Base-by-base conservation (phyloP, 2,888 invertebrate species). In the Diarsia brunnea region DNA sequence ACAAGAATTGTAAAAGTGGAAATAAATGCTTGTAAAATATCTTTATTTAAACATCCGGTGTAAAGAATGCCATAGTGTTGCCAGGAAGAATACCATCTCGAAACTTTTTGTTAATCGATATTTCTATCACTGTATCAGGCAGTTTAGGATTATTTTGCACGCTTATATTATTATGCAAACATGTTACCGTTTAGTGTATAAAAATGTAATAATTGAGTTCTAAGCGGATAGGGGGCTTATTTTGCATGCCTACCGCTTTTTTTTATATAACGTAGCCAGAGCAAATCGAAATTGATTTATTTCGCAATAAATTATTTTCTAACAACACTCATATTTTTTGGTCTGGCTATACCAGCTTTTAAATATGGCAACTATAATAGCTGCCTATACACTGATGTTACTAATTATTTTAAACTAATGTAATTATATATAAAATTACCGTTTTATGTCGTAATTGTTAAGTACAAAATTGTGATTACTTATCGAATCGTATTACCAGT, bases 401-500 rank as follows among this genome's bases (percentile, higher is more conserved):
- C 82, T 85, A 76, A 76, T 75, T 55, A 75, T 70, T 72, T 43
- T 73, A 55, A 79, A 82, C 80, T 84, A 75, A 84, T 88, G 65
- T 81, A 87, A 82, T 87, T 82, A 88, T 82, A 8, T 38, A 87
- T 81, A 85, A 88, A 87, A 81, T 81, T 82, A 86, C 84, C 84
- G 65, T 84, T 81, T 64, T 79, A 78, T 77, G 69, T 79, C 53
- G 84, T 89, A 88, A 88, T 82, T 84, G 82, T 90, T 91, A 93
- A 95, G 95, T 95, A 95, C 94, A 95, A 92, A 93, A 88, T 89
- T 88, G 90, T 91, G 90, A 91, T 91, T 89, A 95, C 93, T 92
- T 89, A 79, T 89, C 81, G 84, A 88, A 86, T 88, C 79, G 84
- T 88, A 89, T 89, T 92, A 94, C 95, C 94, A 95, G 94, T 95